Evolutionary conservation across 2,888 invertebrate genomes (phyloP).

Genomic region (Drosophila seclusa): DNA sequence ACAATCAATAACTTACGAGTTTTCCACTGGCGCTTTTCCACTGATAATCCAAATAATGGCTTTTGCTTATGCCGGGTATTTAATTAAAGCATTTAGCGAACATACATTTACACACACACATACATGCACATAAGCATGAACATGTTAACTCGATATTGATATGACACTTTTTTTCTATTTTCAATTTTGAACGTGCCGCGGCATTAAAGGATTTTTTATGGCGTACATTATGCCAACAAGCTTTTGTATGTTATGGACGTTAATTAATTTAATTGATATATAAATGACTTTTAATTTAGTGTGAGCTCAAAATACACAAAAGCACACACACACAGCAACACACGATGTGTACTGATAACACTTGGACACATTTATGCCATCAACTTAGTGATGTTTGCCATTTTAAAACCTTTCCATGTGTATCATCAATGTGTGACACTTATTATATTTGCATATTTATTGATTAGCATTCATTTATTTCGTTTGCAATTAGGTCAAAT

Average conservation of each 20-base stretch:
- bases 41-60: constrained; percentile 62
- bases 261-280: constrained; percentile 44
- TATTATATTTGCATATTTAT: constrained; percentile 39
- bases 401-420: constrained; percentile 38
- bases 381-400: constrained; percentile 60
- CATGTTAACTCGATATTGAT: constrained; percentile 30
- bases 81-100: constrained; percentile 46
- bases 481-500: constrained; percentile 24
- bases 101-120: constrained; percentile 2
- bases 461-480: constrained; percentile 1
- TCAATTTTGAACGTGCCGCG: constrained; percentile 12
- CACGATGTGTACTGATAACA: constrained; percentile 17
- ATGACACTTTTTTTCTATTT: constrained; percentile 21
- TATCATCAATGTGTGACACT: constrained; percentile 11
- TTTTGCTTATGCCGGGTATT: constrained; percentile 37
- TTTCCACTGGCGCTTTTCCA: constrained; percentile 24
- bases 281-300: constrained; percentile 53
- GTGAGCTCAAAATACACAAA: constrained; percentile 42
- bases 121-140: constrained; percentile 1
- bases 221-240: constrained; percentile 48
- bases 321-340: constrained; percentile 11
- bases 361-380: constrained; percentile 58
- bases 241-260: constrained; percentile 43
- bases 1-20: constrained; percentile 22
- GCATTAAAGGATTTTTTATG: constrained; percentile 45